A percentile compares a stretch with the other conserved stretches of the same genome.
phyloP scores from a whole-genome alignment of 2,113 vertebrate species.

The Percopsis transmontana region DNA sequence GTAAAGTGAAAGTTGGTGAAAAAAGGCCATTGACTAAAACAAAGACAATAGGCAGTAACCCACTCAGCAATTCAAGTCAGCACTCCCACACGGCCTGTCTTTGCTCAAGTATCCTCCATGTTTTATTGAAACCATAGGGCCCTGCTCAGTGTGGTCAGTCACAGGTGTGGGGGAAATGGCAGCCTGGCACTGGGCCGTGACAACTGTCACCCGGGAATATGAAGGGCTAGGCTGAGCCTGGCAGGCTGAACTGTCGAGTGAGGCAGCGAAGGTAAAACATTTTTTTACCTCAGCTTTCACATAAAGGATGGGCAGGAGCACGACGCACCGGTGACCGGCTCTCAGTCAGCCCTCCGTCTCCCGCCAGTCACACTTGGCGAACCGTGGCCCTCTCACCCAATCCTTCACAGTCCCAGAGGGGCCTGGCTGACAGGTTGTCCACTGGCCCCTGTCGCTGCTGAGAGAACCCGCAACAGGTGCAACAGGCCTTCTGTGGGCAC shows the following conservation, averaged over 20 bases:
- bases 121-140: conserved; percentile 61
- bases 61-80: conserved; percentile 26
- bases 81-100: conserved; percentile 16
- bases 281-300: conserved; percentile 23
- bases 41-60: conserved; percentile 30
- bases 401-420: conserved; percentile 52
- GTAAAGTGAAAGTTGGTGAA: not conserved
- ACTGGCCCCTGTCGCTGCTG: conserved; percentile 14
- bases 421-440: conserved; percentile 54
- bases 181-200: conserved; percentile 49
- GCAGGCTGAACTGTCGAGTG: conserved; percentile 38
- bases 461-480: conserved; percentile 58
- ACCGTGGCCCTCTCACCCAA: conserved; percentile 53
- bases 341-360: conserved; percentile 47
- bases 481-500: conserved; percentile 20
- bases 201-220: conserved; percentile 62
- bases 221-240: conserved; percentile 50
- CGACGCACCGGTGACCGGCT: conserved; percentile 29
- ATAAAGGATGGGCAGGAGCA: conserved; percentile 45
- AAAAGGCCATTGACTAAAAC: conserved; percentile 4
- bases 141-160: conserved; percentile 56
- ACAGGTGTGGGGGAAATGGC: conserved; percentile 53
- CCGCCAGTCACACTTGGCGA: conserved; percentile 62
- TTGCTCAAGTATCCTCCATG: conserved; percentile 24
- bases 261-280: conserved; percentile 45